Evolutionary conservation across 2,113 vertebrate species (phyloP).

Genomic region (Sclerurus mexicanus): DNA sequence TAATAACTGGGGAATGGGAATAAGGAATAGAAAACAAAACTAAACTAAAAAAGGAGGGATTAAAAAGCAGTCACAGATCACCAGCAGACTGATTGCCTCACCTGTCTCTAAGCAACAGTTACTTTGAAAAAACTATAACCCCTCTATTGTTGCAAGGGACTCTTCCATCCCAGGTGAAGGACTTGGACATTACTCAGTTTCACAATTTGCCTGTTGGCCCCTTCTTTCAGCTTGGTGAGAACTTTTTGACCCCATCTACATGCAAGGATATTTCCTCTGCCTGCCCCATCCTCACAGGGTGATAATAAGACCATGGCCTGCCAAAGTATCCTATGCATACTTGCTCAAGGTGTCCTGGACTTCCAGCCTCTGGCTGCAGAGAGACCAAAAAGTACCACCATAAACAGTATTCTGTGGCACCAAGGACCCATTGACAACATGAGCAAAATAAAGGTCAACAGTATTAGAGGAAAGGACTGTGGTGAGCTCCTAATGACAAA

Average conservation of each 20-base stretch:
- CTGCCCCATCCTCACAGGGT: background rate
- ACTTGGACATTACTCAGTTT: background rate
- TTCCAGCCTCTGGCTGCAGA: background rate
- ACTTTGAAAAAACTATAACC: background rate
- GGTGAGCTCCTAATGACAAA: background rate
- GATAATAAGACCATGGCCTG: background rate
- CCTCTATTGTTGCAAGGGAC: background rate
- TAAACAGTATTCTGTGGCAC: background rate
- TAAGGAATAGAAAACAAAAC: background rate
- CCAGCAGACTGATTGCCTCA: background rate
- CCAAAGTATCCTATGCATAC: too few species aligned
- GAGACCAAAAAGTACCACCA: background rate
- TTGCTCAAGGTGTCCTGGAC: background rate
- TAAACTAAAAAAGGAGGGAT: background rate
- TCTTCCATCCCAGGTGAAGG: background rate
- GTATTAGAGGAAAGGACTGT: background rate
- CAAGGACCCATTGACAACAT: background rate
- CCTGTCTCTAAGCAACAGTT: background rate
- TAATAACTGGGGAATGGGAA: background rate
- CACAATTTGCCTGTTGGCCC: background rate
- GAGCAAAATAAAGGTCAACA: background rate
- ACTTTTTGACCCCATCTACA: background rate
- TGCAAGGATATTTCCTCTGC: background rate
- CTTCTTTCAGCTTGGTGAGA: background rate
- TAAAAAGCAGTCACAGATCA: background rate